A percentile compares a stretch with the other conserved stretches of the same genome.
Conservation (phyloP, 2,888 invertebrate species). For the Merodon equestris region DNA sequence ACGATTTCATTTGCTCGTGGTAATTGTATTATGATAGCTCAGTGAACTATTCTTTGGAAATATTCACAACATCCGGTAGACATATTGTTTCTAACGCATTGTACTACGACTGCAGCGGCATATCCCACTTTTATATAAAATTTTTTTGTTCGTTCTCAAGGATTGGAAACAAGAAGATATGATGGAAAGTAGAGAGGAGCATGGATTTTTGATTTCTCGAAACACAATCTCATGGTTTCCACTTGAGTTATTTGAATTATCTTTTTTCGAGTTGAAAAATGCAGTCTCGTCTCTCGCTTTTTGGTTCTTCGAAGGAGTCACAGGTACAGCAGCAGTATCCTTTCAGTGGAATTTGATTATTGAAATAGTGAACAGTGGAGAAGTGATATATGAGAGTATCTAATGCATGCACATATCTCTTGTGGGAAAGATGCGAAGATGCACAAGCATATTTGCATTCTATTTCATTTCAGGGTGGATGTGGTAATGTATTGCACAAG, state of each 20-base stretch:
- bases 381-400: conserved; percentile 1
- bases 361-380: conserved; percentile 52
- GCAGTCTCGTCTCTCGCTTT: neutral
- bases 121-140: neutral
- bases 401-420: too few species aligned
- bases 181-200: conserved; percentile 3
- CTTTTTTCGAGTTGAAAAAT: conserved; percentile 19
- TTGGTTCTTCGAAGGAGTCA: too few species aligned
- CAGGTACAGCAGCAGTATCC: neutral
- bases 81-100: conserved; percentile 62
- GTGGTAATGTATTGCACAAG: conserved; percentile 3
- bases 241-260: conserved; percentile 66
- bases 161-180: conserved; percentile 1
- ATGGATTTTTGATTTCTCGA: conserved; percentile 58
- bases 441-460: conserved; percentile 42
- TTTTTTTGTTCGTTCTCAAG: neutral
- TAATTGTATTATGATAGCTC: conserved; percentile 68
- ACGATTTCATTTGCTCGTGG: conserved; percentile 63
- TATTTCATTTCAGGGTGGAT: neutral
- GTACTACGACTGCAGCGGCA: conserved; percentile 15
- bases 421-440: conserved; percentile 32
- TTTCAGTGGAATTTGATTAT: conserved; percentile 63
- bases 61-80: conserved; percentile 65
- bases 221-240: conserved; percentile 68
- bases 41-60: conserved; percentile 60